Evolutionary conservation across 1,140 invertebrate species (phyloP), one percentile per base, ranked within the genome.

Genomic region (Neodiprion fabricii): DNA sequence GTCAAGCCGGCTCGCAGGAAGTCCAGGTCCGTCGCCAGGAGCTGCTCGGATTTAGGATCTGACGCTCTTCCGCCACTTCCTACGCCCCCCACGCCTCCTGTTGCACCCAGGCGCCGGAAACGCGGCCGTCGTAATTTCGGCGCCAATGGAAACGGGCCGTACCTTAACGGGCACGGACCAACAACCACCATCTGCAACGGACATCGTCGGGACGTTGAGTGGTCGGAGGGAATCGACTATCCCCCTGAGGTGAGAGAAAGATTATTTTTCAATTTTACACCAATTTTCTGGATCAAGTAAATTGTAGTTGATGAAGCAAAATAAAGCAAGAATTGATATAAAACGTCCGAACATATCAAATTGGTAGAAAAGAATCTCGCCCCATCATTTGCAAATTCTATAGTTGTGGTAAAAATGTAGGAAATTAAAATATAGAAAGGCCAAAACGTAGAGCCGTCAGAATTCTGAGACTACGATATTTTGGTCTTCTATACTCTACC

Each of bases 1-100:
- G 80, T 89, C 0, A 89, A 88, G 70, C 88, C 88, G 0, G 71
- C 78, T 0, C 80, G 88, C 9, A 79, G 85, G 23, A 88, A 88
- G 73, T 88, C 86, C 0, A 85, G 79, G 21, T 79, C 81, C 5
- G 82, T 81, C 0, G 66, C 76, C 4, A 73, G 78, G 5, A 84
- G 83, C 67, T 75, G 76, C 9, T 84, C 83, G 0, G 76, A 78
- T 12, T 65, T 78, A 0, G 72, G 77, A 9, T 70, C 68, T 17
- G 81, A 83, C 11, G 67, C 72, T 68, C 70, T 77, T 66, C 17
- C 69, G 53, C 66, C 70, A 7, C 66, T 71, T 14, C 67, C 68
- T 23, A 8, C 48, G 77, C 49, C 67, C 47, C 67, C 66, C 23
- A 17, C 50, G 21, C n/a, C 71, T 10, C 50, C 61, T 14, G 28